phyloP scores from a whole-genome alignment of 2,113 vertebrate genomes.

The Myodes glareolus region DNA sequence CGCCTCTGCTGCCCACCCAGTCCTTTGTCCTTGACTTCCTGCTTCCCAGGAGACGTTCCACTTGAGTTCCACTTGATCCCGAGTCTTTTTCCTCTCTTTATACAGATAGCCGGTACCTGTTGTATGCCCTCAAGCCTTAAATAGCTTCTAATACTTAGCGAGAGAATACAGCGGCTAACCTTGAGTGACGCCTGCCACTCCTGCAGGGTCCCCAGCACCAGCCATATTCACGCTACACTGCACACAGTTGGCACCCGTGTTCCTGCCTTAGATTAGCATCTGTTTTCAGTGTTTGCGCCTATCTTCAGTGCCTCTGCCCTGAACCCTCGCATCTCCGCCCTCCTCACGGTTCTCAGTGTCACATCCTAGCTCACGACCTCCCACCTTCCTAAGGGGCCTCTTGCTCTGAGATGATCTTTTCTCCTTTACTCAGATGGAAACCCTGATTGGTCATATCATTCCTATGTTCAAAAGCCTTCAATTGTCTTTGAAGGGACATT shows the following conservation, averaged over 20 bases:
- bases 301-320: background rate
- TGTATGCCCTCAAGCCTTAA: background rate
- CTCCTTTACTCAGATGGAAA: background rate
- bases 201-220: background rate
- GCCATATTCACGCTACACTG: background rate
- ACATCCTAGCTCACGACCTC: background rate
- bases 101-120: background rate
- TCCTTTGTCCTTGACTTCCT: background rate
- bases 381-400: background rate
- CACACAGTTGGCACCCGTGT: background rate
- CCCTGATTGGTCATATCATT: background rate
- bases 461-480: slow-evolving; percentile 28
- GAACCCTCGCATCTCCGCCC: background rate
- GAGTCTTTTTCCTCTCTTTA: background rate
- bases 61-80: slow-evolving; percentile 25
- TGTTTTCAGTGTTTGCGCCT: background rate
- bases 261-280: background rate
- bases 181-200: background rate
- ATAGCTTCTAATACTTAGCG: background rate
- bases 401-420: slow-evolving; percentile 10
- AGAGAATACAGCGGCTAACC: background rate
- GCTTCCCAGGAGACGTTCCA: background rate
- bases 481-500: slow-evolving; percentile 32
- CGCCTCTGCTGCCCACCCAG: background rate
- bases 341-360: background rate